Conservation (phyloP, 2,888 invertebrate genomes). For the Hemicrepidius hirtus region DNA sequence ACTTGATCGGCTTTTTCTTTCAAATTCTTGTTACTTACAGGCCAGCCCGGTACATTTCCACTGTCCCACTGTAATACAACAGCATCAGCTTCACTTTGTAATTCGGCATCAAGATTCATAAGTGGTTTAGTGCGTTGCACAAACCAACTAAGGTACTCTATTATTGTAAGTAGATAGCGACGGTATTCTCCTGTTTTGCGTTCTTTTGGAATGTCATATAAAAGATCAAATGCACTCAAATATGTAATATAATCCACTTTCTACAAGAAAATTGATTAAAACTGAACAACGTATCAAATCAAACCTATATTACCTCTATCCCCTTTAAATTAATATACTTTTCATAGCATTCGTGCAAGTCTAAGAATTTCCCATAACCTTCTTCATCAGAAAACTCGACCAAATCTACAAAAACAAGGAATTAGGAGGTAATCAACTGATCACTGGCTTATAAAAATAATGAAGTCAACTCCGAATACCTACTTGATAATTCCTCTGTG, state of each 20-base stretch:
- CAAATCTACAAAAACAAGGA: slow-evolving; percentile 75
- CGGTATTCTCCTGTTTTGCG: slow-evolving; percentile 91
- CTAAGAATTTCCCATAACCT: slow-evolving; percentile 98
- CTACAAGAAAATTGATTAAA: slow-evolving; percentile 67
- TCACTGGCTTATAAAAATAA: neutral
- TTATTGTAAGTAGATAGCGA: slow-evolving; percentile 87
- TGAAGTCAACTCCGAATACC: slow-evolving; percentile 64
- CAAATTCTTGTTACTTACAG: slow-evolving; percentile 75
- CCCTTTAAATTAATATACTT: slow-evolving; percentile 98
- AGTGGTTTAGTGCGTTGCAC: slow-evolving; percentile 90
- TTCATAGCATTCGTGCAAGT: slow-evolving; percentile 96
- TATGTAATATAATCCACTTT: slow-evolving; percentile 98
- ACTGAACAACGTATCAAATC: neutral
- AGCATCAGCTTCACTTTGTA: slow-evolving; percentile 85
- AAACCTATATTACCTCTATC: slow-evolving; percentile 81
- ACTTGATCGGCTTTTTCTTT: no score
- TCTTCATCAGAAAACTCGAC: slow-evolving; percentile 99
- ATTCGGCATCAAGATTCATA: slow-evolving; percentile 85
- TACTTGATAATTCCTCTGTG: slow-evolving; percentile 88
- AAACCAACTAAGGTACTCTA: slow-evolving; percentile 91
- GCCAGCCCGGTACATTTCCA: slow-evolving; percentile 96
- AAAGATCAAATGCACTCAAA: slow-evolving; percentile 93
- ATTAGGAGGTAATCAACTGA: neutral
- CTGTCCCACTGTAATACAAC: slow-evolving; percentile 92
- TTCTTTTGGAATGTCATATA: slow-evolving; percentile 96